Conservation (phyloP, 2,888 invertebrate genomes). For the Clunio marinus region DNA sequence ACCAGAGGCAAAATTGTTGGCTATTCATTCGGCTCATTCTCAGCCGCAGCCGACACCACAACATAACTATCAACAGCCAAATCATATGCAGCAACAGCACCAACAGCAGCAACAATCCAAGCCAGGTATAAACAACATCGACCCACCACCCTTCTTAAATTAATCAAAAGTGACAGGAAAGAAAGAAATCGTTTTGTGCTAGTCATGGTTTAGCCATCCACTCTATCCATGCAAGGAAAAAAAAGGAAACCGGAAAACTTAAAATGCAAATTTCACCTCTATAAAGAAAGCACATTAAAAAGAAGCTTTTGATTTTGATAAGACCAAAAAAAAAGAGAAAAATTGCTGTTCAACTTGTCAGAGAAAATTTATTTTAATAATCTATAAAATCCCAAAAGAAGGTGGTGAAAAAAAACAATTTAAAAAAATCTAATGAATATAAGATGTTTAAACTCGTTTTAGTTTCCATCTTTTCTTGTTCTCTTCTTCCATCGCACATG, state of each 20-base stretch:
- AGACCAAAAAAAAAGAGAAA: constrained; percentile 3
- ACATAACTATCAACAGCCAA: constrained; percentile 42
- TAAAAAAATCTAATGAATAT: constrained; percentile 37
- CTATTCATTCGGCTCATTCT: constrained; percentile 51
- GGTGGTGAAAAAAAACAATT: constrained; percentile 26
- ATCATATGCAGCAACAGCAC: constrained; percentile 44
- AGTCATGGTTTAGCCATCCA: constrained; percentile 8
- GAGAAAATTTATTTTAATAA: too few relatives aligned
- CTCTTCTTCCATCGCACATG: background rate
- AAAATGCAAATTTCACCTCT: constrained; percentile 31
- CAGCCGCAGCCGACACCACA: constrained; percentile 41
- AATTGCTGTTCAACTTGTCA: too few relatives aligned
- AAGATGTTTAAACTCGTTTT: constrained; percentile 33
- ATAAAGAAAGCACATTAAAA: background rate
- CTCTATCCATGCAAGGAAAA: too few relatives aligned
- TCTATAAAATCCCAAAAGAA: too few relatives aligned
- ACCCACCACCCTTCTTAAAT: background rate
- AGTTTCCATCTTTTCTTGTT: background rate
- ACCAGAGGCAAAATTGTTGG: constrained; percentile 52
- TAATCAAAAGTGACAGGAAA: constrained; percentile 1
- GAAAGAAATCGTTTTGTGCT: background rate
- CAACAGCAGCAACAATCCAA: constrained; percentile 43
- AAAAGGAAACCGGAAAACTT: constrained; percentile 24
- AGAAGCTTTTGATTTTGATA: background rate
- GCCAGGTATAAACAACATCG: constrained; percentile 26